Evolutionary conservation across 2,113 vertebrate species (phyloP), one percentile per base, ranked within the genome.

Genomic region (Chaetura pelagica): DNA sequence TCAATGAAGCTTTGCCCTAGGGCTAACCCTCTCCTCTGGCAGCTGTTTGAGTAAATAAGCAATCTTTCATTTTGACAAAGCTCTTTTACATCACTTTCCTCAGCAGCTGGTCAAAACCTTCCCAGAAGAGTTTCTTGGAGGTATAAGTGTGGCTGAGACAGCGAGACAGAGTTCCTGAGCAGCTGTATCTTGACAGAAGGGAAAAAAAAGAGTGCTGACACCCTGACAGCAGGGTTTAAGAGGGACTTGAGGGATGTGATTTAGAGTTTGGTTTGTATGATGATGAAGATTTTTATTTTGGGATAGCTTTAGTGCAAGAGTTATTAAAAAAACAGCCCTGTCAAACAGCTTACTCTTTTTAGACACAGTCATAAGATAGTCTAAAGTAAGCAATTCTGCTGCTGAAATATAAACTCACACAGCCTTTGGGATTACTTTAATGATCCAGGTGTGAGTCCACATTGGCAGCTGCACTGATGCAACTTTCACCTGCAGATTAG

Each of bases 21-120:
- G 48, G 20, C 24, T 91, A 82, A 27, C 46, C 58, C 62, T 78
- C 62, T 86, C n/a, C 44, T 89, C 69, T 77, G 49, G n/a, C 40
- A 76, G 58, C 19, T 86, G 35, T 74, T 86, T 81, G 52, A 67
- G 64, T 83, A 88, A 90, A 93, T 78, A 90, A 87, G 30, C 14
- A 78, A 77, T 83, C 21, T 34, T 73, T 88, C 59, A 69, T 80
- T 94, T 83, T 93, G 77, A 91, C 52, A 87, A 93, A 73, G 24
- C 34, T 84, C 58, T 91, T 91, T 73, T 85, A 67, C 51, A 62
- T 77, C 20, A 12, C 58, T 79, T 85, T 76, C 15, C 55, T 77
- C 51, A 79, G 63, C 32, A 89, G 59, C 62, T 83, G 84, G 67
- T 87, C 67, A 67, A 84, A 91, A 81, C 13, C 29, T 87, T 94